Evolutionary conservation across 2,888 invertebrate genomes (phyloP).

Genomic region (Alcis repandata): DNA sequence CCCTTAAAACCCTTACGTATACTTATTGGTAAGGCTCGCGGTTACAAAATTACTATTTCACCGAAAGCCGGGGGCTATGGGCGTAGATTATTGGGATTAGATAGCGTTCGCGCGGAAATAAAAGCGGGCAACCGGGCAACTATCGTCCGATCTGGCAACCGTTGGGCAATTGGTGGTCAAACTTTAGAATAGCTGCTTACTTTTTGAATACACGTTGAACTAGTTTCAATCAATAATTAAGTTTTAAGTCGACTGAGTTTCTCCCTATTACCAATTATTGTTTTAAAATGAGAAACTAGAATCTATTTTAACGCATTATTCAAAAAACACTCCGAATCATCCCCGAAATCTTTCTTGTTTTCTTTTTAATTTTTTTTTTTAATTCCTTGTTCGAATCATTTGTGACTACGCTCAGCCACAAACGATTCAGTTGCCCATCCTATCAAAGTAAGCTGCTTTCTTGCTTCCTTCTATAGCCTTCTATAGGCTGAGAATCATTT

Average conservation of each 20-base stretch:
- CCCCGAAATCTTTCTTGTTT: too few relatives aligned
- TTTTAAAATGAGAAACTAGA: too few relatives aligned
- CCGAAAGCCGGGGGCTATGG: conserved; percentile 54
- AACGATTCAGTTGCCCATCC: too few relatives aligned
- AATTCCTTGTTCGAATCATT: too few relatives aligned
- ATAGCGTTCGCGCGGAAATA: conserved; percentile 81
- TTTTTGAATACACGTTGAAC: background rate
- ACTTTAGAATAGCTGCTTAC: background rate
- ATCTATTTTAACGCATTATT: too few relatives aligned
- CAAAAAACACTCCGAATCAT: too few relatives aligned
- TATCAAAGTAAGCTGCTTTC: too few relatives aligned
- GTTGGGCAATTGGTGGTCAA: background rate
- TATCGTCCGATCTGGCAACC: background rate
- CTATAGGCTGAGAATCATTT: too few relatives aligned
- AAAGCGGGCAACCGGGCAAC: conserved; percentile 64
- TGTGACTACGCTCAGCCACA: too few relatives aligned
- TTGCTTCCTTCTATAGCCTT: too few relatives aligned
- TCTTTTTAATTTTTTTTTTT: too few relatives aligned
- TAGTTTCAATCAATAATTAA: background rate
- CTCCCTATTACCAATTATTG: background rate
- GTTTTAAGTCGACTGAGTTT: too few relatives aligned
- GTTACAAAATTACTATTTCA: conserved; percentile 28
- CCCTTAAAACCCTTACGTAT: conserved; percentile 1
- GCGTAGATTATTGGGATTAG: conserved; percentile 80
- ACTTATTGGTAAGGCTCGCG: conserved; percentile 6